Evolutionary conservation across 1,140 invertebrate species (phyloP).

Genomic region (Drosophila busckii): DNA sequence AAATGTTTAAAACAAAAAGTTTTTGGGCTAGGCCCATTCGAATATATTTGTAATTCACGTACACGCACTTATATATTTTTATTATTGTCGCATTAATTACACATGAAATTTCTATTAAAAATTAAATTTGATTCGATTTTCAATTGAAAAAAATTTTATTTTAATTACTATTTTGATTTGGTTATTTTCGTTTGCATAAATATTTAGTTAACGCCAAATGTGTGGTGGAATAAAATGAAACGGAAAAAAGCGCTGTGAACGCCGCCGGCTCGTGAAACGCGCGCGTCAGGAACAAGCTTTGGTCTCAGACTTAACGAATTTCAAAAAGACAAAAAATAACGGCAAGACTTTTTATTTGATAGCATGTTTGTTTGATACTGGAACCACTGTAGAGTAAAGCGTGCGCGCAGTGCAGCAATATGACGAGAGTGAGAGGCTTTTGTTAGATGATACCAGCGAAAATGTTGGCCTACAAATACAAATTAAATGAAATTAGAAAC

Average conservation of each 20-base stretch:
- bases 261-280: conserved; percentile 41
- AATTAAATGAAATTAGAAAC: too few species aligned
- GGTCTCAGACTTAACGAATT: conserved; percentile 50
- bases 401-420: too few species aligned
- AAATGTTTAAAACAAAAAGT: conserved; percentile 57
- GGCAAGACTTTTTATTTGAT: too few species aligned
- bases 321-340: too few species aligned
- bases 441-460: too few species aligned
- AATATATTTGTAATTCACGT: conserved; percentile 19
- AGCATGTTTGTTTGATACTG: too few species aligned
- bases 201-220: conserved; percentile 58
- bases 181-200: conserved; percentile 1
- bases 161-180: conserved; percentile 7
- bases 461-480: too few species aligned
- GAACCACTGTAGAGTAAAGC: too few species aligned
- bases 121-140: conserved; percentile 3
- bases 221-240: conserved; percentile 53
- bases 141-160: conserved; percentile 9
- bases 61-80: conserved; percentile 40
- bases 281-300: conserved; percentile 60
- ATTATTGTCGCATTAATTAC: conserved; percentile 17
- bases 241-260: conserved; percentile 55
- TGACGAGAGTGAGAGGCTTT: too few species aligned
- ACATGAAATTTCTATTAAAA: conserved; percentile 9
- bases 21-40: conserved; percentile 62